These are phyloP conservation scores for Anseranas semipalmata DNA, from an alignment of 2,113 vertebrate genomes.

Conservation along the genomic window DNA sequence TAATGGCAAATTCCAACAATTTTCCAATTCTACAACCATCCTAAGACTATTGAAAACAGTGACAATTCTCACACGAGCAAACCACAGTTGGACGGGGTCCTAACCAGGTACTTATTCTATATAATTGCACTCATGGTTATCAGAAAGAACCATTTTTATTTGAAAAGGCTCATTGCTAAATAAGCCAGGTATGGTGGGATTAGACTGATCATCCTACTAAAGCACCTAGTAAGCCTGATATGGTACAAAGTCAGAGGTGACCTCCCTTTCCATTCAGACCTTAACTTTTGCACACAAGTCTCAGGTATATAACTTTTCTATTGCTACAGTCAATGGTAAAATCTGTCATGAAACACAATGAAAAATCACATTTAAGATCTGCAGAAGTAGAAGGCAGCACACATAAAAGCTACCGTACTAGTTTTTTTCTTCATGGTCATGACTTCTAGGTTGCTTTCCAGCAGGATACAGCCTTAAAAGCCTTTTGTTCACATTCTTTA, in stretches of 20 bases:
- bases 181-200: neutral
- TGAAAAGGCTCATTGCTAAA: neutral
- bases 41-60: neutral
- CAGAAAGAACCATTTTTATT: neutral
- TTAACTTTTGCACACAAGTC: neutral
- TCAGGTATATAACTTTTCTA: neutral
- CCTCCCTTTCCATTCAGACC: neutral
- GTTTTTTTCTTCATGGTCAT: neutral
- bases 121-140: neutral
- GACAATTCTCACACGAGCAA: neutral
- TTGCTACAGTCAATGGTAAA: slow-evolving; percentile 10
- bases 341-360: neutral
- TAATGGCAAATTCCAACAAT: neutral
- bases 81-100: neutral
- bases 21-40: neutral
- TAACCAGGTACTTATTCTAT: neutral
- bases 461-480: slow-evolving; percentile 43
- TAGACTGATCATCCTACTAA: neutral
- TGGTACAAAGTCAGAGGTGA: neutral
- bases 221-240: neutral
- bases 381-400: slow-evolving; percentile 20
- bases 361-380: slow-evolving; percentile 27
- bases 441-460: slow-evolving; percentile 37
- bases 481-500: slow-evolving; percentile 34
- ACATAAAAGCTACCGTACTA: neutral